Evolutionary conservation across 2,888 invertebrate genomes (phyloP), one percentile per base, ranked within the genome.

Genomic region (Julus scanicus): DNA sequence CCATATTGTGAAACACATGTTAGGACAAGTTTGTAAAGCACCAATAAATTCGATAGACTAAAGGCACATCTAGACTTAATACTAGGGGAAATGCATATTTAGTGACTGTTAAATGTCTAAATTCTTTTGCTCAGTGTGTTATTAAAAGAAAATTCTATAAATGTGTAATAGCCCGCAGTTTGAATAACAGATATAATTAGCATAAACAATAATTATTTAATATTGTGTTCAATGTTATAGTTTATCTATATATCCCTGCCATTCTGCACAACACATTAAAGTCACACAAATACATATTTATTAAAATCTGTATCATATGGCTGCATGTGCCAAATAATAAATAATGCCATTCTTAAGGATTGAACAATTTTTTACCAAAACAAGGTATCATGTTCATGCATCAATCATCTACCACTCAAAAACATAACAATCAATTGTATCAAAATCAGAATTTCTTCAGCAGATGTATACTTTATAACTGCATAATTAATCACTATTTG

Each of bases 51-150:
- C 29, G 29, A 29, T 71, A 11, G 29, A 29, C 29, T 71, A 71
- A 15, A 9, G 13, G 29, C 29, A 63, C n/a, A 63, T n/a, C 71
- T 71, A 71, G 71, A 29, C 29, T 9, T 29, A 71, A 71, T 29
- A 71, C 29, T 71, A 71, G 71, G 71, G 11, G 29, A 71, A 71
- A 71, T 63, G 20, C 20, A 63, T 29, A 71, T 71, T 71, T n/a
- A n/a, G 2, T 71, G 71, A 71, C 71, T 29, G 71, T 71, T 71
- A 71, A 71, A 71, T 71, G 71, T 71, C 29, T 71, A 71, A 71
- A 71, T 71, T 71, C 71, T 71, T 37, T 71, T 29, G 71, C 71
- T 71, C 71, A 71, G 71, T 71, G 29, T 71, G 29, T 29, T 71
- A 29, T 2, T 71, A 71, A 6, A 71, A 71, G 71, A n/a, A 29